Evolutionary conservation across 2,797 vertebrate genomes (phyloP), one percentile per base, ranked within the genome.

Genomic region (Oryzias sinensis): DNA sequence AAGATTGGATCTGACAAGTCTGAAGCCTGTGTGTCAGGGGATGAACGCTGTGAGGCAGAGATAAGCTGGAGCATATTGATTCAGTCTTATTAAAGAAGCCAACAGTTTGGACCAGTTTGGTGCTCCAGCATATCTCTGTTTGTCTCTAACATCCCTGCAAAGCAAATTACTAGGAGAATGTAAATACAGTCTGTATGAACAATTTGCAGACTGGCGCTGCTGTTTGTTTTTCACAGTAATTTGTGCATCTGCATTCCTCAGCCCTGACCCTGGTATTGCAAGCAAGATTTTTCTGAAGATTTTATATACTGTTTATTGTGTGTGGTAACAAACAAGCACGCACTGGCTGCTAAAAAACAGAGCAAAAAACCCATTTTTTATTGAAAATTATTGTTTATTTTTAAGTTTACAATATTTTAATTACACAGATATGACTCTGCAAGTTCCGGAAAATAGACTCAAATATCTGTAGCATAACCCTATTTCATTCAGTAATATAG

Each of bases 61-160:
- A 53, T 17, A 11, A 5, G 14, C 24, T 18, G n/a, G 46, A 67
- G 17, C 44, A 40, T 62, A 72, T 76, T 66, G 77, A 77, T 80
- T 70, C 61, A 56, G 53, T 57, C 33, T 70, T 74, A 82, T 79
- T 76, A 53, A 72, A 50, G 61, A 57, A 52, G 43, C 5, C 24
- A 59, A 49, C 48, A 43, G 29, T 57, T 62, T 51, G n/a, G 56
- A 25, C 41, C 48, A 68, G 55, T 74, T 53, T 59, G n/a, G 33
- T 43, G 18, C 29, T n/a, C 56, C 72, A 48, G 48, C 67, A 59
- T 59, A 55, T 22, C 37, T 14, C 7, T 25, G 61, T 70, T 64
- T 45, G 37, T 14, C n/a, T 17, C 50, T 57, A 63, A 59, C 53
- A 57, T 33, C 62, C 70, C 63, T 4, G 7, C 43, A 55, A 56